Evolutionary conservation across 2,113 vertebrate genomes (phyloP).

Genomic region (Tupaia chinensis): DNA sequence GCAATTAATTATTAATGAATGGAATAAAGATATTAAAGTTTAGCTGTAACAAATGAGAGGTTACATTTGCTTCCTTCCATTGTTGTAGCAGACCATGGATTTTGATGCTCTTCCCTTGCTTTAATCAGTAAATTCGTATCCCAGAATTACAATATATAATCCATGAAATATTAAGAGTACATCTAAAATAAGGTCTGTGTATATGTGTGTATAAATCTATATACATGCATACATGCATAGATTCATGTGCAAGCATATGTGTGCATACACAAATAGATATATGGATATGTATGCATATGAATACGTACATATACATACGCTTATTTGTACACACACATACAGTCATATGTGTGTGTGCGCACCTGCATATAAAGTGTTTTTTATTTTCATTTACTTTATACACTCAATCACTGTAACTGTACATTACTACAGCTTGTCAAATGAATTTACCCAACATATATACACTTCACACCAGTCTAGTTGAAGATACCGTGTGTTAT

Average conservation of each 20-base stretch:
- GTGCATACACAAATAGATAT: not conserved
- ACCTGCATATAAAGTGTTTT: not conserved
- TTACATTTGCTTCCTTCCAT: slow-evolving; percentile 43
- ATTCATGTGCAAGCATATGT: not conserved
- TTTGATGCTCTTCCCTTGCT: not conserved
- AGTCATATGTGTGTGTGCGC: not conserved
- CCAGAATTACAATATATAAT: not conserved
- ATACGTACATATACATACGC: not conserved
- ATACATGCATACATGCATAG: not conserved
- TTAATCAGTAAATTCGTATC: slow-evolving; percentile 17
- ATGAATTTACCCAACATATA: too few relatives aligned
- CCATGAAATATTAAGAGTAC: not conserved
- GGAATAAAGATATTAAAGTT: slow-evolving; percentile 67
- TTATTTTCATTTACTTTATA: too few relatives aligned
- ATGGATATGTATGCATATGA: fast-evolving
- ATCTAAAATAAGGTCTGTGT: not conserved
- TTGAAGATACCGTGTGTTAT: too few relatives aligned
- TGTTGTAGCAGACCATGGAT: slow-evolving; percentile 14
- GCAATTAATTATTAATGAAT: slow-evolving; percentile 79
- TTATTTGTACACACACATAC: not conserved
- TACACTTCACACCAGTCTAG: too few relatives aligned
- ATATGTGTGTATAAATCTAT: not conserved
- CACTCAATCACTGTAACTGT: too few relatives aligned
- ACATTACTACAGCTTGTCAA: too few relatives aligned
- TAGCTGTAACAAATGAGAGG: slow-evolving; percentile 56